A percentile compares a stretch with the other conserved stretches of the same genome.
These are phyloP conservation scores for Typhlomys cinereus DNA, from an alignment of 2,113 vertebrate genomes.

Conservation along the genomic window DNA sequence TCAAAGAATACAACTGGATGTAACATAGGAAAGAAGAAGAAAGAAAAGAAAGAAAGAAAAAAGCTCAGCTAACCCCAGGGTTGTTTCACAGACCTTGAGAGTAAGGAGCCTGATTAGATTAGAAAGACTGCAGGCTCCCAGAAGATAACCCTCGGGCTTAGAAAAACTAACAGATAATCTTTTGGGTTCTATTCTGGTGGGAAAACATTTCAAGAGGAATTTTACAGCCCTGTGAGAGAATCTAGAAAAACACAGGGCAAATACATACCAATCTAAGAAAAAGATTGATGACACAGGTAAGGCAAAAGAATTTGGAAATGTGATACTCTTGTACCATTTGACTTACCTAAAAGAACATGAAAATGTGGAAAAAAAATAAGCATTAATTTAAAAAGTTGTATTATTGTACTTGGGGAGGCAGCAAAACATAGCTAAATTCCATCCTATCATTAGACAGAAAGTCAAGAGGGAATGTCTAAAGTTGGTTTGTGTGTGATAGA, in stretches of 20 bases:
- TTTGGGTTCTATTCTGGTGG: not conserved
- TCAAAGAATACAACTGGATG: not conserved
- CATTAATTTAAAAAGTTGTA: not conserved
- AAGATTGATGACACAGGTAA: constrained; percentile 3
- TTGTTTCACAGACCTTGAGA: not conserved
- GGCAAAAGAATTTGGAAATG: not conserved
- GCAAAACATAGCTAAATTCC: not conserved
- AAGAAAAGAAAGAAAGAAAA: not conserved
- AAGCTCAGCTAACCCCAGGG: too few relatives aligned
- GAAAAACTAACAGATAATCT: not conserved
- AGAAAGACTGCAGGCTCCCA: not conserved
- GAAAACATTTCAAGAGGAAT: not conserved
- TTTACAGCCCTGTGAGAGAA: not conserved
- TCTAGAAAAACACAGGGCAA: not conserved
- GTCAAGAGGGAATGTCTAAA: not conserved
- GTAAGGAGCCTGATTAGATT: not conserved
- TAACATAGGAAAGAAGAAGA: not conserved
- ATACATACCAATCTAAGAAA: not conserved
- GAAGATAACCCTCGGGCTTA: not conserved
- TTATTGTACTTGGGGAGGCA: not conserved
- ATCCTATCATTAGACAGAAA: not conserved
- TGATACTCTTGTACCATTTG: not conserved
- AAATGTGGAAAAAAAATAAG: constrained; percentile 32
- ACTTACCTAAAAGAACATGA: not conserved
- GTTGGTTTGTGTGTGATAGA: not conserved